Conservation (phyloP, 2,797 vertebrate species). For the Arctocebus calabarensis region DNA sequence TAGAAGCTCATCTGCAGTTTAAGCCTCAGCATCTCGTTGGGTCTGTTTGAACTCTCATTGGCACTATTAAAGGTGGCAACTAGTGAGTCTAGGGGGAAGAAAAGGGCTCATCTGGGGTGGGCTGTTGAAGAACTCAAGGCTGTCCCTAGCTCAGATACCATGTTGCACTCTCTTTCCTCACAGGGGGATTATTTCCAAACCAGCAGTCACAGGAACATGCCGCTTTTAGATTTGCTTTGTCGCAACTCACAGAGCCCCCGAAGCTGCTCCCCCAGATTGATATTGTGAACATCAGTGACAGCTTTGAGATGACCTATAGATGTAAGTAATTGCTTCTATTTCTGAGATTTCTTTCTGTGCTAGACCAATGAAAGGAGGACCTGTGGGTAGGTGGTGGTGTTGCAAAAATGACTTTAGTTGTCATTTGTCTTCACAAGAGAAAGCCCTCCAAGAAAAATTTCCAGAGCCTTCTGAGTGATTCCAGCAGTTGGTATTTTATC, state of each 20-base stretch:
- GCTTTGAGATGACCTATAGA: constrained; percentile 99
- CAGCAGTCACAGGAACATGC: constrained; percentile 99
- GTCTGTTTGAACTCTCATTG: neutral
- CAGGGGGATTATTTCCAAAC: constrained; percentile 98
- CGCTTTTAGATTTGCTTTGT: constrained; percentile 97
- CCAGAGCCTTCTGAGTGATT: constrained; percentile 70
- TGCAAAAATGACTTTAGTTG: constrained; percentile 37
- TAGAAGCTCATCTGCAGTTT: neutral
- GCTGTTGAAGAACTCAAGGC: neutral
- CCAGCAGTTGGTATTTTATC: constrained; percentile 43
- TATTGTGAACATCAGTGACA: constrained; percentile 99
- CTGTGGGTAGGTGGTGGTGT: neutral
- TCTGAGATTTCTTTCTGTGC: constrained; percentile 46
- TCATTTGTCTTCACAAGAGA: constrained; percentile 57
- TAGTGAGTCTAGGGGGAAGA: neutral
- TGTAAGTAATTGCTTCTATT: constrained; percentile 92
- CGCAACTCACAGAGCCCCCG: constrained; percentile 98
- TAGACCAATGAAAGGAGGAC: constrained; percentile 2
- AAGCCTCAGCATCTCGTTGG: neutral
- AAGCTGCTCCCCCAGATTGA: constrained; percentile 99
- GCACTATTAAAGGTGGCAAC: neutral
- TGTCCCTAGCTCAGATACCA: neutral
- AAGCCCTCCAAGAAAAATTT: constrained; percentile 61
- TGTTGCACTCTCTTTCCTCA: constrained; percentile 82
- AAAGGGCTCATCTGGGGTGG: neutral